These are phyloP conservation scores for Melanchra persicariae DNA, from an alignment of 2,888 invertebrate genomes.

Conservation along the genomic window DNA sequence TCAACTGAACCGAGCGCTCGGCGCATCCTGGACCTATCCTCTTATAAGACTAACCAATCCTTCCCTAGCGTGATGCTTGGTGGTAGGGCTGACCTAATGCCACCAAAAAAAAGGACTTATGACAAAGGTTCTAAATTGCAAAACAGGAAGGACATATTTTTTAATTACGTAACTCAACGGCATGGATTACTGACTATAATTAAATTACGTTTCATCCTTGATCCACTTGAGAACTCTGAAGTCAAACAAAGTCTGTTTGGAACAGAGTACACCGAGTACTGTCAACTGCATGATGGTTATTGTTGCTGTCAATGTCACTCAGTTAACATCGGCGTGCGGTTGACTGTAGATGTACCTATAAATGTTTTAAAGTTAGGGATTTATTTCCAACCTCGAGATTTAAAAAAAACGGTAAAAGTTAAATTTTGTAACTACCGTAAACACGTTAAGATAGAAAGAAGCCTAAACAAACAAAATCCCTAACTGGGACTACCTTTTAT, in stretches of 20 bases:
- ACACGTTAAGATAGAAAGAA: not conserved
- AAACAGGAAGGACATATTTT: not conserved
- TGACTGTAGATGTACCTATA: not conserved
- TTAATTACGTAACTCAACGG: not conserved
- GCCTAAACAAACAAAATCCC: not conserved
- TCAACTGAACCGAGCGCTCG: too few relatives aligned
- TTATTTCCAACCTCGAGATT: not conserved
- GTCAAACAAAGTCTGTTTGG: not conserved
- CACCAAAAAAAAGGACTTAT: not conserved
- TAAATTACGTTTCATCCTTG: not conserved
- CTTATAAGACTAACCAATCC: too few relatives aligned
- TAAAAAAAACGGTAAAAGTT: not conserved
- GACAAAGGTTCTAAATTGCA: conserved; percentile 1
- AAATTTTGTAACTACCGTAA: not conserved
- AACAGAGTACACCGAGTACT: not conserved
- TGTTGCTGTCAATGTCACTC: not conserved
- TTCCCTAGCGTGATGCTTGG: too few relatives aligned
- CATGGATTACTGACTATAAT: conserved; percentile 1
- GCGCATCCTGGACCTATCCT: too few relatives aligned
- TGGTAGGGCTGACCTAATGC: too few relatives aligned
- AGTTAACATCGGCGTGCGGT: not conserved
- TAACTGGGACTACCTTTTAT: not conserved
- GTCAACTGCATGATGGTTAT: not conserved
- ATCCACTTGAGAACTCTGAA: conserved; percentile 14
- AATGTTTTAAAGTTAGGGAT: not conserved